Evolutionary conservation across 2,888 invertebrate species (phyloP).

Genomic region (Fragum sueziense): DNA sequence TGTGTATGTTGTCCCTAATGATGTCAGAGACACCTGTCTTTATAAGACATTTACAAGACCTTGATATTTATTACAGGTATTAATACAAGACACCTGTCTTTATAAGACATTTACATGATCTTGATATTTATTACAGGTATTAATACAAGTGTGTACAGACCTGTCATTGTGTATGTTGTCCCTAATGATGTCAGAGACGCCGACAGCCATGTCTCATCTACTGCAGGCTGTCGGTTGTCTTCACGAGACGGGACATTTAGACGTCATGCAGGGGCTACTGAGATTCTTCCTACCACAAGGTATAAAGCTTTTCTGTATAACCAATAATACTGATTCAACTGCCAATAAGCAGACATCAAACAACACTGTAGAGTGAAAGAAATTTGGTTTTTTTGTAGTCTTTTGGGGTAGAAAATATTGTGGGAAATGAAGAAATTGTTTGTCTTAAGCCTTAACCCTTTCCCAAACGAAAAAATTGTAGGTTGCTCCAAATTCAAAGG

Average conservation of each 20-base stretch:
- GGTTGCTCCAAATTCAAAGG: no score
- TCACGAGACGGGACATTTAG: constrained; percentile 68
- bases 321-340: neutral
- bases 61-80: no score
- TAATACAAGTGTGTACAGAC: constrained; percentile 74
- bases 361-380: no score
- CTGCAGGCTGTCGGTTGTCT: constrained; percentile 72
- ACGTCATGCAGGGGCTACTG: constrained; percentile 72
- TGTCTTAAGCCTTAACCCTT: no score
- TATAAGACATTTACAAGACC: neutral
- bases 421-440: no score
- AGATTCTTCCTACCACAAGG: constrained; percentile 76
- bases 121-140: constrained; percentile 73
- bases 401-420: no score
- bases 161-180: constrained; percentile 74
- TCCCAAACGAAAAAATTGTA: no score
- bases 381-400: no score
- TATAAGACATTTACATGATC: no score
- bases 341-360: neutral
- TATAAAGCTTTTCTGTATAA: constrained; percentile 29
- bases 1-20: no score
- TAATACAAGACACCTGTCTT: no score
- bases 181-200: constrained; percentile 75
- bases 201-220: constrained; percentile 74
- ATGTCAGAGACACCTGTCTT: neutral